A percentile compares a stretch with the other conserved stretches of the same genome.
Evolutionary conservation across 2,113 vertebrate genomes (phyloP).

Genomic region (Zosterops lateralis): DNA sequence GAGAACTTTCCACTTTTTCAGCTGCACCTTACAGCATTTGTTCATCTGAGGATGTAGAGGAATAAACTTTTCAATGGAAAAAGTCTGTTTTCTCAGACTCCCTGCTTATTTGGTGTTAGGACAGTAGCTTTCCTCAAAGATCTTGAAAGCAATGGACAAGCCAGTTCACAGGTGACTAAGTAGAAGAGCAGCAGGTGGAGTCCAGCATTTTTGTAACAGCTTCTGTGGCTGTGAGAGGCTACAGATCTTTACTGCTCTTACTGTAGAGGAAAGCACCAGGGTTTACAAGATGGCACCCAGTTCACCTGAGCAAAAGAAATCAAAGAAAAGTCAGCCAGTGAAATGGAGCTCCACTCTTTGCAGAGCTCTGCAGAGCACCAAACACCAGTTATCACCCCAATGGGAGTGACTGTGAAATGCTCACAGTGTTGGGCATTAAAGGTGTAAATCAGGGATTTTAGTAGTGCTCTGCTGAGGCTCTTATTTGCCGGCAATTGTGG

Average conservation of each 20-base stretch:
- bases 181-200: background rate
- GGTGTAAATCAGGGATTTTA: background rate
- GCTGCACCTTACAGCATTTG: background rate
- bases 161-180: background rate
- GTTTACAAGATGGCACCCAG: background rate
- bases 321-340: background rate
- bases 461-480: background rate
- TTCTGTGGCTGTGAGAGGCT: background rate
- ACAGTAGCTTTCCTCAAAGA: background rate
- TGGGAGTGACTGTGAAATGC: background rate
- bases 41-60: accelerated
- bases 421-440: constrained; percentile 22
- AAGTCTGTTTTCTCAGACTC: constrained; percentile 18
- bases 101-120: background rate
- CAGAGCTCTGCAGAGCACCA: background rate
- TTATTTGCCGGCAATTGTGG: background rate
- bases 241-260: background rate
- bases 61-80: background rate
- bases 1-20: background rate
- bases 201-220: background rate
- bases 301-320: background rate
- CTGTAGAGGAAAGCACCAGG: background rate
- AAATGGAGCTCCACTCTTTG: background rate
- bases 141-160: background rate
- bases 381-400: background rate